Conservation (phyloP, 2,797 vertebrate species). For the Luscinia megarhynchos region DNA sequence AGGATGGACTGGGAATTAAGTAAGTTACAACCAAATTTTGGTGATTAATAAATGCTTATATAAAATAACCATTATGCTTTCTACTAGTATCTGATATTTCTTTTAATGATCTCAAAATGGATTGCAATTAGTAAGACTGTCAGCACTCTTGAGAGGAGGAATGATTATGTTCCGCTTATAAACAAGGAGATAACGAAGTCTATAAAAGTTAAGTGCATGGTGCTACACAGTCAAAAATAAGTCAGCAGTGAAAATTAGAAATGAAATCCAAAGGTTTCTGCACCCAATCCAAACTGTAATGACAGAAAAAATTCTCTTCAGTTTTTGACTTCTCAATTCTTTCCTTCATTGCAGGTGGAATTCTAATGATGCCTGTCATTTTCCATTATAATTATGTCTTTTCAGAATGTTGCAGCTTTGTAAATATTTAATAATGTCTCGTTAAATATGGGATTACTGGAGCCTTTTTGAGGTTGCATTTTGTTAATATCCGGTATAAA, state of each 20-base stretch:
- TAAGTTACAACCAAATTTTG: conserved; percentile 78
- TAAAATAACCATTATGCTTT: conserved; percentile 38
- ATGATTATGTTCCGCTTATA: conserved; percentile 14
- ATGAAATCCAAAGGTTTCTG: not conserved
- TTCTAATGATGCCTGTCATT: not conserved
- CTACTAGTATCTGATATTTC: not conserved
- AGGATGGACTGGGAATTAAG: conserved; percentile 95
- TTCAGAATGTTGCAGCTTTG: not conserved
- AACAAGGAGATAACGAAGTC: conserved; percentile 43
- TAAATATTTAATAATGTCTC: conserved; percentile 43
- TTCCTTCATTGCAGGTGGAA: not conserved
- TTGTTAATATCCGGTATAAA: conserved; percentile 10
- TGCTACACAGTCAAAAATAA: not conserved
- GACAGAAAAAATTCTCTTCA: not conserved
- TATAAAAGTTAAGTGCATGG: conserved; percentile 10
- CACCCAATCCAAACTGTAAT: not conserved
- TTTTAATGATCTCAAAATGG: conserved; percentile 41
- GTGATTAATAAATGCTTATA: conserved; percentile 47
- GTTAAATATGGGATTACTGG: not conserved
- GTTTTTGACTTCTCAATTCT: not conserved
- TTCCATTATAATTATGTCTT: not conserved
- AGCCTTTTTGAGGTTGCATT: not conserved
- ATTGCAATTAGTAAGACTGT: conserved; percentile 2
- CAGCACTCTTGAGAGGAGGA: conserved; percentile 6
- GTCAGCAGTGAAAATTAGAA: not conserved